These are phyloP conservation scores for Alosa alosa DNA, from an alignment of 2,113 vertebrate species.

Conservation along the genomic window DNA sequence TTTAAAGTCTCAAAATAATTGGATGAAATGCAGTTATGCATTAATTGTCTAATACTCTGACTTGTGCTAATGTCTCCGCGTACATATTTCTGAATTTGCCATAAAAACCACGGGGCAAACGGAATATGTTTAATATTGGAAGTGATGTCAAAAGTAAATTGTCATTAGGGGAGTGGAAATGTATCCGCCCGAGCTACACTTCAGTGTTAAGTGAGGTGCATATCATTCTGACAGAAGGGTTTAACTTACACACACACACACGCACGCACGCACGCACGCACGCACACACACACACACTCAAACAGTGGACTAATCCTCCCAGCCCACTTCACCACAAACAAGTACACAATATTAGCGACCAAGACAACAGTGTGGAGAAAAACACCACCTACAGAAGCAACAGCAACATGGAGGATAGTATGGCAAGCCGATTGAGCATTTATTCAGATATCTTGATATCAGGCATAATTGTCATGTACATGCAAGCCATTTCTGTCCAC, in stretches of 20 bases:
- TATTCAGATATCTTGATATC: too few species aligned
- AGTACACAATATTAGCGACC: not conserved
- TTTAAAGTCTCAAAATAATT: slow-evolving; percentile 72
- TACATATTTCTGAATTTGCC: slow-evolving; percentile 57
- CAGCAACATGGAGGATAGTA: not conserved
- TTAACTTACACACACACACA: not conserved
- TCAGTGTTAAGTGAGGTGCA: not conserved
- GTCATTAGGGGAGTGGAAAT: slow-evolving; percentile 58
- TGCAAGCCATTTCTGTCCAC: too few species aligned
- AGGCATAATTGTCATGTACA: too few species aligned
- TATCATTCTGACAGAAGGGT: slow-evolving; percentile 13
- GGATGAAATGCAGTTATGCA: slow-evolving; percentile 70
- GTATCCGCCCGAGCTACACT: slow-evolving; percentile 20
- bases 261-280: not conserved
- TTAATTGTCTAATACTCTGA: slow-evolving; percentile 54
- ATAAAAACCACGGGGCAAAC: slow-evolving; percentile 62
- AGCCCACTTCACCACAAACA: not conserved
- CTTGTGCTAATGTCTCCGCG: slow-evolving; percentile 48
- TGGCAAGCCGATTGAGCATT: too few species aligned
- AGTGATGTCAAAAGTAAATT: slow-evolving; percentile 58
- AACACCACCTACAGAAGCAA: not conserved
- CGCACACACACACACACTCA: not conserved
- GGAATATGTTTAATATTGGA: slow-evolving; percentile 67
- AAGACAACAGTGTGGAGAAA: not conserved
- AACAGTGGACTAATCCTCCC: not conserved